Conservation (phyloP, 1,140 invertebrate species). For the Cydia amplana region DNA sequence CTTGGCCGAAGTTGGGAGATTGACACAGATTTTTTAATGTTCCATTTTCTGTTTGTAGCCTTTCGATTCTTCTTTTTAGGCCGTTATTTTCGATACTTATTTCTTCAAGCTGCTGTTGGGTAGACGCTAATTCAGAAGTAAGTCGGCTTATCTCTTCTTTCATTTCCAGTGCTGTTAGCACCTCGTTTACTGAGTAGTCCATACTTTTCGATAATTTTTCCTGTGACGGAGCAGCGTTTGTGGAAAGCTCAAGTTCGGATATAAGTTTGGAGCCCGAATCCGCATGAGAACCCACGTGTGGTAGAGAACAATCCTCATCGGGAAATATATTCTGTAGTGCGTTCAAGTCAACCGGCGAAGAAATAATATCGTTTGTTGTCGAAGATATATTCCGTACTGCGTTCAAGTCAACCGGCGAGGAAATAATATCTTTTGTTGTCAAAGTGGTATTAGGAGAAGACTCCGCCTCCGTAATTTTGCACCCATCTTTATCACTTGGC, state of each 20-base stretch:
- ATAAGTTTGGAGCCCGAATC: not conserved
- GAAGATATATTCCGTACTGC: not conserved
- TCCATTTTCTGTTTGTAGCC: not conserved
- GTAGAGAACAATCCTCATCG: too few species aligned
- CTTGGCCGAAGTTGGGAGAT: not conserved
- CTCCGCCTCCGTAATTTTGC: not conserved
- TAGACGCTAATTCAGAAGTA: not conserved
- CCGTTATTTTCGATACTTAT: constrained; percentile 15
- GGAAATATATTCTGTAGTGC: not conserved
- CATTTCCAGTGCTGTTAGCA: not conserved
- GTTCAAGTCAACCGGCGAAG: not conserved
- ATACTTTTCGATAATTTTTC: constrained; percentile 9
- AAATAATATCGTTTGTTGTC: not conserved
- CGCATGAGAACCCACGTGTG: not conserved
- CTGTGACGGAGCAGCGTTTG: not conserved
- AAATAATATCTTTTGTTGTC: not conserved
- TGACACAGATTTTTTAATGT: not conserved
- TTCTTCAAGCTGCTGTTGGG: constrained; percentile 10
- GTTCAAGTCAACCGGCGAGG: not conserved
- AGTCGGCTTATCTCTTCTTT: not conserved
- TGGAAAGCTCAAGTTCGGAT: not conserved
- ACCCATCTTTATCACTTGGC: not conserved
- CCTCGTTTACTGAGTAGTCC: not conserved
- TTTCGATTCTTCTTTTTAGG: not conserved
- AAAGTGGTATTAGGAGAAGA: not conserved